A percentile compares a stretch with the other conserved stretches of the same genome.
Evolutionary conservation across 1,140 invertebrate species (phyloP).

Genomic region (Pogonus chalceus): DNA sequence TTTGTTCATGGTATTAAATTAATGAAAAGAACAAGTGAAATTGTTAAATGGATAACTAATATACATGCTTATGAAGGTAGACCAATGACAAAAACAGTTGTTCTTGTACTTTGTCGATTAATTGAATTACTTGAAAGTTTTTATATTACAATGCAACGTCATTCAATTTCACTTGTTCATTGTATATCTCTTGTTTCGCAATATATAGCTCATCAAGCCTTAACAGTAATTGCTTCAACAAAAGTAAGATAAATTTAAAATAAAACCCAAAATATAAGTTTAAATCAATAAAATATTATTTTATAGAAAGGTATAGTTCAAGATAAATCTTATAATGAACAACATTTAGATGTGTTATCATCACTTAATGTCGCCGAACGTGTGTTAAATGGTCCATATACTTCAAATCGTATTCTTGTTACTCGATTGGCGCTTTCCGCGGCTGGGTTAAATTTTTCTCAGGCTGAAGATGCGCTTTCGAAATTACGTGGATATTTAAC

Average conservation of each 20-base stretch:
- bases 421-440: slow-evolving; percentile 58
- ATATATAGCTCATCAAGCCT: slow-evolving; percentile 54
- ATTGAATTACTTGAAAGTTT: slow-evolving; percentile 75
- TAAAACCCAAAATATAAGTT: slow-evolving; percentile 1
- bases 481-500: slow-evolving; percentile 46
- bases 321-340: slow-evolving; percentile 51
- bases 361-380: slow-evolving; percentile 62
- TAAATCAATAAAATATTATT: background rate
- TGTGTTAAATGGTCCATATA: slow-evolving; percentile 55
- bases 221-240: slow-evolving; percentile 45
- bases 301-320: slow-evolving; percentile 38
- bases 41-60: slow-evolving; percentile 62
- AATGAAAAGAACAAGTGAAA: slow-evolving; percentile 49
- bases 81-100: slow-evolving; percentile 67
- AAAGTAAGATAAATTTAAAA: slow-evolving; percentile 36
- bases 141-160: slow-evolving; percentile 49
- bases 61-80: slow-evolving; percentile 63
- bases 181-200: slow-evolving; percentile 57
- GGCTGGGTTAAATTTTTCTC: slow-evolving; percentile 36
- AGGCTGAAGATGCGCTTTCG: slow-evolving; percentile 41
- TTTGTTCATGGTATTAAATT: slow-evolving; percentile 57
- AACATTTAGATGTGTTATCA: slow-evolving; percentile 56
- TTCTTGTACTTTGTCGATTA: slow-evolving; percentile 66
- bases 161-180: slow-evolving; percentile 47
- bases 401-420: slow-evolving; percentile 51